Percentiles rank a stretch among this genome's conserved stretches.
phyloP scores from a whole-genome alignment of 2,797 vertebrate genomes.

The Labroides dimidiatus region DNA sequence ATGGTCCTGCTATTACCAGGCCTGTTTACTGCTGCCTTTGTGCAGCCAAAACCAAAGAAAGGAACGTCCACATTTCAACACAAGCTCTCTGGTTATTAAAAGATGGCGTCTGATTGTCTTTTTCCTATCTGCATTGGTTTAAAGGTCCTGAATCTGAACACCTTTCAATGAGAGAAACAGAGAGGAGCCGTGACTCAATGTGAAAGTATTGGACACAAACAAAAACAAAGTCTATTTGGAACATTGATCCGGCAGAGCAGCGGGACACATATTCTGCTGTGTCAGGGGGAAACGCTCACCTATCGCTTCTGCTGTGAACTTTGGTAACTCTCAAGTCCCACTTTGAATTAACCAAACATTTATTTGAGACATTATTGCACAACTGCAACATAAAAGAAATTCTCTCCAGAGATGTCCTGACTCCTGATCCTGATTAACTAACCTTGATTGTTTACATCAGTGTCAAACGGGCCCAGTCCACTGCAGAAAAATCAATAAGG shows the following conservation, averaged over 20 bases:
- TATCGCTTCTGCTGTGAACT: constrained; percentile 37
- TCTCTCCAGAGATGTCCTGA: no score
- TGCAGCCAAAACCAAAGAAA: constrained; percentile 33
- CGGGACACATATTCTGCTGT: constrained; percentile 49
- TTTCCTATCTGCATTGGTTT: not conserved
- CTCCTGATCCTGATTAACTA: no score
- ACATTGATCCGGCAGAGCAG: constrained; percentile 50
- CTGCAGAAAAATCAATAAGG: no score
- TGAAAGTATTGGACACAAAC: constrained; percentile 54
- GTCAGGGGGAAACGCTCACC: constrained; percentile 54
- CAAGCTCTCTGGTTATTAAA: not conserved
- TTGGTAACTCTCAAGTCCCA: constrained; percentile 20
- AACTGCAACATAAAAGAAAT: no score
- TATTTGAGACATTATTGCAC: not conserved
- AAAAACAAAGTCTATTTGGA: constrained; percentile 46
- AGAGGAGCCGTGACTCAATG: constrained; percentile 43
- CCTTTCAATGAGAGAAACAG: constrained; percentile 3
- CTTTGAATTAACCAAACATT: constrained; percentile 14
- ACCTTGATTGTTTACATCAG: no score
- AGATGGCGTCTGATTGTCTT: not conserved
- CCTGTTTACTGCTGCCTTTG: constrained; percentile 42
- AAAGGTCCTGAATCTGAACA: not conserved
- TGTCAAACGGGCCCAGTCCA: no score
- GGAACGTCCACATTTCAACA: constrained; percentile 21
- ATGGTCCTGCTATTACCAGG: constrained; percentile 43